Conservation (phyloP, 1,140 invertebrate genomes). For the Caenorhabditis latens region DNA sequence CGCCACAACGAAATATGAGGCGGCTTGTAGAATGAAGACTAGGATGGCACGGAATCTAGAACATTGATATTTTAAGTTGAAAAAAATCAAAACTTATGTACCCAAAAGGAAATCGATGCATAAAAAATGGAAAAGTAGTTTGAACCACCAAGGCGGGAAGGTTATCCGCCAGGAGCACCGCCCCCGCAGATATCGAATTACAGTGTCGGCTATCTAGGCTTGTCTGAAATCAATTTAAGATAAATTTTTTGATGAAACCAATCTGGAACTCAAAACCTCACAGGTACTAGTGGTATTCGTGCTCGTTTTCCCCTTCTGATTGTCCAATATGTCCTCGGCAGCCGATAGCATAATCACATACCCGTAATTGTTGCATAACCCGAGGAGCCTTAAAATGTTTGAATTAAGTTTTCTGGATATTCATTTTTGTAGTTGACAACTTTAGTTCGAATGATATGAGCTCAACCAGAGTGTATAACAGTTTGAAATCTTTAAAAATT, state of each 20-base stretch:
- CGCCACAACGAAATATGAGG: conserved; percentile 83
- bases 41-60: conserved; percentile 82
- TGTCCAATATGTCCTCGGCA: conserved; percentile 67
- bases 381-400: conserved; percentile 66
- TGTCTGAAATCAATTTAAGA: conserved; percentile 20
- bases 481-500: too few relatives aligned
- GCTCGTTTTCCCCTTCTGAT: conserved; percentile 47
- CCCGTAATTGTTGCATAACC: conserved; percentile 69
- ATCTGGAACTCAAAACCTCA: conserved; percentile 40
- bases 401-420: too few relatives aligned
- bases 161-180: conserved; percentile 87
- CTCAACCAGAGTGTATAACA: too few relatives aligned
- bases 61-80: conserved; percentile 61
- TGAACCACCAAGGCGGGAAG: conserved; percentile 85
- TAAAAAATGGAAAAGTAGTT: conserved; percentile 84
- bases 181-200: conserved; percentile 85
- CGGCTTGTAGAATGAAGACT: conserved; percentile 81
- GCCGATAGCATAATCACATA: conserved; percentile 69
- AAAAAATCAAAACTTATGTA: conserved; percentile 41
- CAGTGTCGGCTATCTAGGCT: conserved; percentile 78
- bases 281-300: conserved; percentile 38
- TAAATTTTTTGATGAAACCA: background rate
- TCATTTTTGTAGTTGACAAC: too few relatives aligned
- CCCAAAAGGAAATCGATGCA: conserved; percentile 60
- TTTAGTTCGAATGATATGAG: too few relatives aligned